Conservation (phyloP, 30 jellyfish, hydroid and myxozoan species). For the Aurelia coerulea region DNA sequence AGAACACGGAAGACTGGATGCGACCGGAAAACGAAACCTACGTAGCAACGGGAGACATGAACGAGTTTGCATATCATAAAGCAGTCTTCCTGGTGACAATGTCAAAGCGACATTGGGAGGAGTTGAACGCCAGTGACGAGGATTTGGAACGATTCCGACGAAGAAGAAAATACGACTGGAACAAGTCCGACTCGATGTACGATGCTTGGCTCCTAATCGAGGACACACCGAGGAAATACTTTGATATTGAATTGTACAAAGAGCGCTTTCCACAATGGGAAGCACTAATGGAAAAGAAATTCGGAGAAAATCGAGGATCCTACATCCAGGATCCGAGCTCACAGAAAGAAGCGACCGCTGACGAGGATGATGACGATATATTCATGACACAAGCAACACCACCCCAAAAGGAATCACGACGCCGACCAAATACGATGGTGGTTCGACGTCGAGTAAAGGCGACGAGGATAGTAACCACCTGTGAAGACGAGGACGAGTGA, state of each 20-base stretch:
- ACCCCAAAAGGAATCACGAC: too few relatives aligned
- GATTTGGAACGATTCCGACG: too few relatives aligned
- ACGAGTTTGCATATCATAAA: not conserved
- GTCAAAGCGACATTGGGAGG: constrained; percentile 2
- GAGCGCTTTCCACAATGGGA: constrained; percentile 10
- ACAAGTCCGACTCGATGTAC: constrained; percentile 15
- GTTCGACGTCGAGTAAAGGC: too few relatives aligned
- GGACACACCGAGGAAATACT: not conserved
- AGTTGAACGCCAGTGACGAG: constrained; percentile 11
- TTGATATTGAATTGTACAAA: not conserved
- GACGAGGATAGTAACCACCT: too few relatives aligned
- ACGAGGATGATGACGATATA: too few relatives aligned
- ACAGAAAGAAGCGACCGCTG: too few relatives aligned
- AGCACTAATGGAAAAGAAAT: not conserved
- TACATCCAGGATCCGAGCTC: too few relatives aligned
- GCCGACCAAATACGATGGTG: too few relatives aligned
- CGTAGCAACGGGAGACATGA: constrained; percentile 3
- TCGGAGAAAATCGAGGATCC: not conserved
- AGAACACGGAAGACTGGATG: not conserved
- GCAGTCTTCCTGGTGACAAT: not conserved
- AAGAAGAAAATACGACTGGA: constrained; percentile 1
- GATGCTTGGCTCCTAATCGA: constrained; percentile 42
- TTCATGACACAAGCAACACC: too few relatives aligned
- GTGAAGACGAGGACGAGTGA: too few relatives aligned
- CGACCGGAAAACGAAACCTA: not conserved